Evolutionary conservation across 2,888 invertebrate species (phyloP).

Genomic region (Mimachlamys varia): DNA sequence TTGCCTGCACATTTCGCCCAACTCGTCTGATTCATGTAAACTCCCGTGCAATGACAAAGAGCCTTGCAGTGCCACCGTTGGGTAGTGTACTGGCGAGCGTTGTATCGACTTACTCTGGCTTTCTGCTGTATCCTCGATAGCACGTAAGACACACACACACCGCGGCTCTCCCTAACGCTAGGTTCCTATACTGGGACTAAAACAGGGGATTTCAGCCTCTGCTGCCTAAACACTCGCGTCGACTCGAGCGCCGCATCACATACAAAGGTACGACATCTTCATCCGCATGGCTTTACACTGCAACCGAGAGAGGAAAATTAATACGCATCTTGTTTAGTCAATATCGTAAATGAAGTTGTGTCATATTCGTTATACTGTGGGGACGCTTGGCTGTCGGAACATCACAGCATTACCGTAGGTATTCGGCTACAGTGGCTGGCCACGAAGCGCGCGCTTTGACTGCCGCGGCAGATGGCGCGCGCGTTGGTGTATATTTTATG

Average conservation of each 20-base stretch:
- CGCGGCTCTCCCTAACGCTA: neutral
- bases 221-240: neutral
- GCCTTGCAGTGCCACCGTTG: neutral
- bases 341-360: conserved; percentile 31
- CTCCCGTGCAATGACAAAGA: conserved; percentile 29
- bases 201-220: neutral
- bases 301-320: conserved; percentile 38
- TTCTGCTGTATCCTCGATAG: conserved; percentile 18
- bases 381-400: neutral
- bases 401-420: neutral
- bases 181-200: neutral
- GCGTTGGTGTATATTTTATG: neutral
- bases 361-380: neutral
- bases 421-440: neutral
- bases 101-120: neutral
- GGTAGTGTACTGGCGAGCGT: neutral
- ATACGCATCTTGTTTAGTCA: conserved; percentile 28
- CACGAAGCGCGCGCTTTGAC: neutral
- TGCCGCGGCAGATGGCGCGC: neutral
- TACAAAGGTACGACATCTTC: conserved; percentile 34
- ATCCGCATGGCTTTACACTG: conserved; percentile 37
- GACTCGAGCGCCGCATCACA: conserved; percentile 34
- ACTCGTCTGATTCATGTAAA: conserved; percentile 14
- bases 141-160: neutral
- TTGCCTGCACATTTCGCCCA: neutral